These are phyloP conservation scores for Hylaeus anthracinus DNA, from an alignment of 1,140 invertebrate species.

Conservation along the genomic window DNA sequence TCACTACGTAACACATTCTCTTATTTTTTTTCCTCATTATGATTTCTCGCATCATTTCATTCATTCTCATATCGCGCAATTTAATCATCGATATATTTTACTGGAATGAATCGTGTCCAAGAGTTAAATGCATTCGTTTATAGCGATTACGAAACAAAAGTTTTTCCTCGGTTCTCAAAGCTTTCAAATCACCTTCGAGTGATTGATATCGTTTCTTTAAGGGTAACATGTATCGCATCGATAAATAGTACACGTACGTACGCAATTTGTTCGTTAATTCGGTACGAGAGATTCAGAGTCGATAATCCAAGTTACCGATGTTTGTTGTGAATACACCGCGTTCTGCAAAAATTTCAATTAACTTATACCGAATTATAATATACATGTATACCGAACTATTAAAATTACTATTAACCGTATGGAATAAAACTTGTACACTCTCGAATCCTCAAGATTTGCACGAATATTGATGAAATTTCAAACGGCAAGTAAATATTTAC, in stretches of 20 bases:
- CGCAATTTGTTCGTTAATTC: too few species aligned
- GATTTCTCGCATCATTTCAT: constrained; percentile 7
- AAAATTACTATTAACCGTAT: too few species aligned
- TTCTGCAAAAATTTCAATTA: too few species aligned
- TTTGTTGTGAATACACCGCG: too few species aligned
- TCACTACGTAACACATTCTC: constrained; percentile 75
- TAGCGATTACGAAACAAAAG: neutral
- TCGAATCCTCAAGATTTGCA: neutral
- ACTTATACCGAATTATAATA: too few species aligned
- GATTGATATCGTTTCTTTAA: neutral
- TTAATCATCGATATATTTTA: constrained; percentile 21
- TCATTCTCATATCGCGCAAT: constrained; percentile 1
- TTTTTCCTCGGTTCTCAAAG: neutral
- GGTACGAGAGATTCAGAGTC: neutral
- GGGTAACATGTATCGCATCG: neutral
- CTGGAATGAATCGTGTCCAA: constrained; percentile 11
- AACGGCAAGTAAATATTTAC: neutral
- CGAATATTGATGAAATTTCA: neutral
- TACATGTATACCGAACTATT: too few species aligned
- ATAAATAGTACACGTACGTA: too few species aligned
- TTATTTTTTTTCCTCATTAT: constrained; percentile 5
- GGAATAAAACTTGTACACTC: too few species aligned
- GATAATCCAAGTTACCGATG: too few species aligned
- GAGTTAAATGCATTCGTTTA: neutral
- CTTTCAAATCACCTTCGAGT: constrained; percentile 10